These are phyloP conservation scores for Squalus acanthias DNA, from an alignment of 2,797 vertebrate species.

Conservation along the genomic window DNA sequence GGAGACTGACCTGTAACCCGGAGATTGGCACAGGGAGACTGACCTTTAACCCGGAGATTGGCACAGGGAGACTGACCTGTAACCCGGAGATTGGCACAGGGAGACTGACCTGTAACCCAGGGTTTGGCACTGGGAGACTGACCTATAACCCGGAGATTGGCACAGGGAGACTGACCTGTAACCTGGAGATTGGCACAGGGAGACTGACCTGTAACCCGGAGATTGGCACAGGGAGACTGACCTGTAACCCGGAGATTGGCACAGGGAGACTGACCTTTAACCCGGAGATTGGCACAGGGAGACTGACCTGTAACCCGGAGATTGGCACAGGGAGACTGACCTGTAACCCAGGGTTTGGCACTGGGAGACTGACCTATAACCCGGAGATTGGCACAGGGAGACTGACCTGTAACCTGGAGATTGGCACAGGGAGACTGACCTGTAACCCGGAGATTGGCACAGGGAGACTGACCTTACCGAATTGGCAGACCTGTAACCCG, in stretches of 20 bases:
- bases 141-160: not conserved
- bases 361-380: not conserved
- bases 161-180: not conserved
- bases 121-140: too few relatives aligned
- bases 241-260: not conserved
- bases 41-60: too few relatives aligned
- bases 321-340: not conserved
- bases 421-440: not conserved
- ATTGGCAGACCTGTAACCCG: not conserved
- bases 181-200: slow-evolving; percentile 37
- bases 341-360: not conserved
- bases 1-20: not conserved
- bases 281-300: too few relatives aligned
- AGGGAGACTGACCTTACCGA: too few relatives aligned
- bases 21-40: not conserved
- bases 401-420: not conserved
- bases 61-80: not conserved
- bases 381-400: too few relatives aligned
- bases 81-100: not conserved
- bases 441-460: too few relatives aligned
- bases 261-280: too few relatives aligned
- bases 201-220: slow-evolving; percentile 19
- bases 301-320: too few relatives aligned
- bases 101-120: too few relatives aligned
- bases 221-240: slow-evolving; percentile 40